These are phyloP conservation scores for Luidia sarsii DNA, from an alignment of 53 echinoderm and acorn worm species.

Conservation along the genomic window DNA sequence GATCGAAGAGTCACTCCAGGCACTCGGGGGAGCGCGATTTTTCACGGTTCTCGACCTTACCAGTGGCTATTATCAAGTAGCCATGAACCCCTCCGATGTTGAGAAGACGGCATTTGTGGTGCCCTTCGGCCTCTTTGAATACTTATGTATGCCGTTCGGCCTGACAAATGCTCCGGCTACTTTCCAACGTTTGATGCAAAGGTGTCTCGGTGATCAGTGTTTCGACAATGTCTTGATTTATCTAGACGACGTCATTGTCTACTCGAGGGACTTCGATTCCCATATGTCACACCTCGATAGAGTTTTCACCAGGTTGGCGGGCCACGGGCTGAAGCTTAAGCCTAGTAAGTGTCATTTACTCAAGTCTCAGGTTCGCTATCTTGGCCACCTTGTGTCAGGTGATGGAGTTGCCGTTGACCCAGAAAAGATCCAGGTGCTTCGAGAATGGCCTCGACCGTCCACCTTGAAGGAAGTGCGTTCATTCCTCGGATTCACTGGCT, in stretches of 20 bases:
- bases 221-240: constrained; percentile 17
- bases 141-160: constrained; percentile 56
- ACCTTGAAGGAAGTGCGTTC: constrained; percentile 15
- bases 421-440: constrained; percentile 24
- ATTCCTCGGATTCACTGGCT: constrained; percentile 25
- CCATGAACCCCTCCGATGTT: not conserved
- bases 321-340: constrained; percentile 53
- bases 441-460: constrained; percentile 4
- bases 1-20: constrained; percentile 11
- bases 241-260: constrained; percentile 50
- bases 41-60: constrained; percentile 16
- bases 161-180: constrained; percentile 51
- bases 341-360: constrained; percentile 35
- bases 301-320: constrained; percentile 35
- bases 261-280: constrained; percentile 12
- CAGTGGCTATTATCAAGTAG: constrained; percentile 45
- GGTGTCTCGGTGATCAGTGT: constrained; percentile 1
- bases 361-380: not conserved
- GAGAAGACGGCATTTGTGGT: constrained; percentile 29
- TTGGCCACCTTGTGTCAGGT: constrained; percentile 24
- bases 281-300: too few species aligned
- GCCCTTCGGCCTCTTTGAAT: constrained; percentile 51
- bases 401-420: constrained; percentile 41
- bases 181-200: constrained; percentile 49
- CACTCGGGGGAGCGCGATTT: constrained; percentile 19